Base-by-base conservation (phyloP, 2,113 vertebrate genomes). In the Corythaeola cristata region DNA sequence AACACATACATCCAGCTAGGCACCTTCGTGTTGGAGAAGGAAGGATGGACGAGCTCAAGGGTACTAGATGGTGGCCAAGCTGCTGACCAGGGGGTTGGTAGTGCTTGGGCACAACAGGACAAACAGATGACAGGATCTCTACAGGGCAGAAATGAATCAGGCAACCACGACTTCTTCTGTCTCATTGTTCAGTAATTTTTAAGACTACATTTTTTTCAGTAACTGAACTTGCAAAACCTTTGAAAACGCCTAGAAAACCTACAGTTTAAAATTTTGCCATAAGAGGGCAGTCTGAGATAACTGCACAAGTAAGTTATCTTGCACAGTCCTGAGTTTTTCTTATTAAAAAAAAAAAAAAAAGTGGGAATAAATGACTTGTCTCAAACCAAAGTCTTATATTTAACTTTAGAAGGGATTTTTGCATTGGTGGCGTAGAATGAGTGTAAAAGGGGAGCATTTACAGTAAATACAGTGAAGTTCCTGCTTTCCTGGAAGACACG, bases 241-340 rank as follows among this genome's bases (percentile, higher is more conserved):
- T 28, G 77, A 33, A 32, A 79, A 58, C 8, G 7, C 16, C 2
- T 26, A 79, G 79, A 49, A 92, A 75, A 35, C 26, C 7, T 33
- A 26, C 66, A 79, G 50, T 96, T 92, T 59, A 73, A 76, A 49
- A 27, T 83, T 85, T 93, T 87, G 81, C 97, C 98, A 53, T 66
- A 55, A 98, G 98, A 92, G 97, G 97, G 96, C 87, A 94, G 89
- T 88, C 84, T 95, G 88, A 67, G 86, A 97, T 88, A 97, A 91
- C 41, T 1, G 4, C 37, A 16, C 12, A 27, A 23, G 2, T 5
- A n/a, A 58, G 20, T 68, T 44, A 15, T 2, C 39, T 37, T 50
- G 20, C 14, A 5, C 33, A n/a, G 26, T 18, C 7, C 21, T 2
- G 16, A 27, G 6, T 5, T 93, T 66, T 69, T 41, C 53, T 22